phyloP scores from a whole-genome alignment of 2,113 vertebrate species.

The Tichodroma muraria region DNA sequence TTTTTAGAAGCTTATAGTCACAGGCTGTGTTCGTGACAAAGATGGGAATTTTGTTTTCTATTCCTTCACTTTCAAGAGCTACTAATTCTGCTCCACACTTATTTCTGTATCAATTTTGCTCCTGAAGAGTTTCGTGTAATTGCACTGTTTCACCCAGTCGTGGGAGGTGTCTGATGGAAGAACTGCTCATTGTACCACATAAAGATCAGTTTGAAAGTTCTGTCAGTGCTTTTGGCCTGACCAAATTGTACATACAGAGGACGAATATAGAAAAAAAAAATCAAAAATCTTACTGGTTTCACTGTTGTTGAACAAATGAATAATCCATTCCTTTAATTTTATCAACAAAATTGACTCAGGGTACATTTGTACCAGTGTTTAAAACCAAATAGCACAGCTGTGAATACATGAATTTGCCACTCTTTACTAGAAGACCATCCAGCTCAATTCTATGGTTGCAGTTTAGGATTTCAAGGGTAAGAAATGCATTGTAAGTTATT shows the following conservation, averaged over 20 bases:
- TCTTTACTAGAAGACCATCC: neutral
- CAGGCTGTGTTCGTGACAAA: neutral
- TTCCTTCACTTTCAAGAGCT: neutral
- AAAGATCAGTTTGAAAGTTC: neutral
- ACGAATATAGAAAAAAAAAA: neutral
- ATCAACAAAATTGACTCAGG: neutral
- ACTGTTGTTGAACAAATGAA: neutral
- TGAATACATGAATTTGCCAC: neutral
- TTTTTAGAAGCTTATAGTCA: neutral
- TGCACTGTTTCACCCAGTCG: neutral
- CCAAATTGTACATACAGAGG: neutral
- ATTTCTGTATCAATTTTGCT: rapidly evolving
- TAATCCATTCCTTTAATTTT: neutral
- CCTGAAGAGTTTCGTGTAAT: neutral
- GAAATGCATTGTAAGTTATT: neutral
- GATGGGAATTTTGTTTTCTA: neutral
- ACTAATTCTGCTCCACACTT: neutral
- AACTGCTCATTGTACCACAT: neutral
- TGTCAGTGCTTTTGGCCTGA: neutral
- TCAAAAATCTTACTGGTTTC: neutral
- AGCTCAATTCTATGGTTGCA: neutral
- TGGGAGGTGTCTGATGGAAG: neutral
- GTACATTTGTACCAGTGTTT: neutral
- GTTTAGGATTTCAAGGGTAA: neutral
- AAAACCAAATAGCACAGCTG: neutral